Evolutionary conservation across 2,888 invertebrate species (phyloP), one percentile per base, ranked within the genome.

Genomic region (Drosophila meridionalis): DNA sequence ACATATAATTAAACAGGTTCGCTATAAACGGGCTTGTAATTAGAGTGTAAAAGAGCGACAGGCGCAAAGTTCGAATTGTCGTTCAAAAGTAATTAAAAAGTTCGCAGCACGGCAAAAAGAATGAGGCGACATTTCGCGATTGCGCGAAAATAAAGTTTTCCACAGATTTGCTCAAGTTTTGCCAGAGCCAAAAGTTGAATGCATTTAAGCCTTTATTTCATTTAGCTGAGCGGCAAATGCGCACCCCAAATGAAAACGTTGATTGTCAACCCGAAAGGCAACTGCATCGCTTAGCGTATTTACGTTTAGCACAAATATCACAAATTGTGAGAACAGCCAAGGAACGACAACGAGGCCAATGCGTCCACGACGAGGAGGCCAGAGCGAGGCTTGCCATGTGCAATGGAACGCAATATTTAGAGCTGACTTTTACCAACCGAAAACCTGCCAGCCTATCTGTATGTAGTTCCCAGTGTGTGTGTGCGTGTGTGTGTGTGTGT

Each of bases 81-180:
- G 82, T 81, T 90, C 83, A 81, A 87, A 87, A 87, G 87, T 87
- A 87, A 87, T 87, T 87, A 87, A 88, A 87, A 87, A 87, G 86
- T 90, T 83, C 73, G 69, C 71, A 73, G 69, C 83, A 76, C 57
- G 66, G 64, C 59, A 56, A 60, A 76, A 76, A 76, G 73, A 83
- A 82, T 69, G 60, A 69, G 70, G 72, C 85, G 82, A 85, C 87
- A 85, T 84, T 89, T 73, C 55, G 65, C 82, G 84, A 89, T 87
- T 79, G 52, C 61, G 42, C 56, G 70, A 42, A 58, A 56, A 64
- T 50, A 69, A 88, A 81, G 57, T 81, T 87, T 78, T 72, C 12
- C 45, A 61, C 64, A 53, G 61, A 75, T 82, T 76, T 72, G 40
- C 50, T 53, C 32, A 26, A 61, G 47, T 60, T 50, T 38, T 8